phyloP scores from a whole-genome alignment of 2,888 invertebrate species.

The Galerucella nymphaeae region DNA sequence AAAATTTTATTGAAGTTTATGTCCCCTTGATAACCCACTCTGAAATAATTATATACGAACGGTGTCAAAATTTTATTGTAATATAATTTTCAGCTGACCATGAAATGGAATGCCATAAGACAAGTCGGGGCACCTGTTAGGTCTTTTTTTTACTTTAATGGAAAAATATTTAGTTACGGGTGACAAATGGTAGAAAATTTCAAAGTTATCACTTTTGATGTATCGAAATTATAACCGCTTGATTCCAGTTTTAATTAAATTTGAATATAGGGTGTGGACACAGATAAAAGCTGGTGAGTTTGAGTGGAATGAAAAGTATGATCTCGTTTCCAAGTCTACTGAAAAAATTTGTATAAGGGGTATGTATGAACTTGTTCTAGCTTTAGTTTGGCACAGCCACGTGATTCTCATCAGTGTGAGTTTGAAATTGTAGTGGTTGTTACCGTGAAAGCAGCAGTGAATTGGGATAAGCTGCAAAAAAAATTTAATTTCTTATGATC shows the following conservation, averaged over 20 bases:
- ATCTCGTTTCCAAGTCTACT: no score
- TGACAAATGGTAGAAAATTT: not conserved
- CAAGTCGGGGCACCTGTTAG: slow-evolving; percentile 36
- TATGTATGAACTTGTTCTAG: no score
- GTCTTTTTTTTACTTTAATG: slow-evolving; percentile 20
- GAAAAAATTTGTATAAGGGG: no score
- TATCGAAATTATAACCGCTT: not conserved
- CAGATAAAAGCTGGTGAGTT: no score
- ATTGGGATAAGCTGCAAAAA: no score
- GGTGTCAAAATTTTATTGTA: slow-evolving; percentile 44
- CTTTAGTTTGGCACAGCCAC: no score
- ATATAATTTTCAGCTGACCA: slow-evolving; percentile 38
- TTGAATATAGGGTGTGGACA: not conserved
- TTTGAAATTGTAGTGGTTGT: no score
- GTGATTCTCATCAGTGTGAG: no score
- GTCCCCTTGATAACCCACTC: slow-evolving; percentile 15
- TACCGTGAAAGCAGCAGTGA: no score
- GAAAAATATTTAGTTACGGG: slow-evolving; percentile 2
- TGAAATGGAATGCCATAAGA: slow-evolving; percentile 34
- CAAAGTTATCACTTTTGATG: not conserved
- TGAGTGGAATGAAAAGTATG: no score
- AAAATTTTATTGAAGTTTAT: slow-evolving; percentile 24
- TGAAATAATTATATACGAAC: slow-evolving; percentile 29
- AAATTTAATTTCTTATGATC: no score
- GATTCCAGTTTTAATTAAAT: not conserved